Base-by-base conservation (phyloP, 2,888 invertebrate genomes). In the Dasysyrphus albostriatus region DNA sequence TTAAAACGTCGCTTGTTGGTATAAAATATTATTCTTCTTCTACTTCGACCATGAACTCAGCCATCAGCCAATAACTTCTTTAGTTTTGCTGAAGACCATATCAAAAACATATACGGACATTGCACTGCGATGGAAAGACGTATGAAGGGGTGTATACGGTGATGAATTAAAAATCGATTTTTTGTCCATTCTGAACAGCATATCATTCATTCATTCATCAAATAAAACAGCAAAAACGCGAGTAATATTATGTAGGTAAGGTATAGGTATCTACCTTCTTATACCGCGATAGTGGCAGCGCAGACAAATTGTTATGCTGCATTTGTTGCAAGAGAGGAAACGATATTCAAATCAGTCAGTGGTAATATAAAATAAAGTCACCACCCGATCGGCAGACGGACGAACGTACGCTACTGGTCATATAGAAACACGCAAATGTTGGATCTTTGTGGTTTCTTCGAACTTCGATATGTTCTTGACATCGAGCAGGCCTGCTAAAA, bases 321-420 rank as follows among this genome's bases (percentile, higher is more conserved):
- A 79, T 87, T 87, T 87, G 87, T 87, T 82, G 70, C 87, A 87
- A 82, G 82, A 87, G 82, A 87, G 87, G 87, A 87, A 87, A 87
- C 87, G 78, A 83, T 87, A 87, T 87, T 87, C 87, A 87, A 87
- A 87, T 87, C 87, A 87, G 87, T 87, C 87, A 87, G 87, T 78
- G 70, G 82, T 72, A 65, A 83, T 82, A 87, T 87, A 87, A 87
- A 87, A 87, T 87, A 87, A 87, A 87, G 87, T 87, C 87, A 87
- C 82, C 82, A 78, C 72, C 63, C 81, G 73, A 73, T 47, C 67
- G 76, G 73, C 76, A 67, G 81, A 73, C 76, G 77, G 73, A 69
- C 77, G 73, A 76, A 74, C 79, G 73, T 72, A 59, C 72, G 72
- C 69, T 58, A 12, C 67, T 77, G 72, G 56, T 65, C 67, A 51